Evolutionary conservation across 2,888 invertebrate species (phyloP).

Genomic region (Agrochola macilenta): DNA sequence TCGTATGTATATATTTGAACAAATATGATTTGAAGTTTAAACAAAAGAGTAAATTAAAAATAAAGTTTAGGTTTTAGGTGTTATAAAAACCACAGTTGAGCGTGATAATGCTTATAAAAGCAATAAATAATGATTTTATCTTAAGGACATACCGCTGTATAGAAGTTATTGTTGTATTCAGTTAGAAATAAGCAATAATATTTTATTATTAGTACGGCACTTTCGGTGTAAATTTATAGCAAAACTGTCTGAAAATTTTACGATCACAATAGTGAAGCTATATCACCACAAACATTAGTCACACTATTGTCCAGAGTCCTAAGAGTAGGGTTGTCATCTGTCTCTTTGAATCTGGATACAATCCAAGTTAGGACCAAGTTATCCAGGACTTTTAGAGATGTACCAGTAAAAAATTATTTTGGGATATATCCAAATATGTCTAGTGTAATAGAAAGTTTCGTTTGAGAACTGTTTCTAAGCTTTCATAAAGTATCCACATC

Average conservation of each 20-base stretch:
- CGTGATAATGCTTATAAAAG: slow-evolving; percentile 7
- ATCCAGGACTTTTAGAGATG: slow-evolving; percentile 30
- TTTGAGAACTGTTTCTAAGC: slow-evolving; percentile 10
- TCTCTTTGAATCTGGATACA: slow-evolving; percentile 58
- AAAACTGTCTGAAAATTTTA: slow-evolving; percentile 59
- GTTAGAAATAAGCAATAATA: slow-evolving; percentile 48
- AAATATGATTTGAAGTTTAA: slow-evolving; percentile 5
- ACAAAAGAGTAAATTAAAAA: slow-evolving; percentile 7
- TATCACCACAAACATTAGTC: slow-evolving; percentile 59
- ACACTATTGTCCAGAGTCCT: slow-evolving; percentile 60
- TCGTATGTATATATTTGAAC: background rate
- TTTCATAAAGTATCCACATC: slow-evolving; percentile 11
- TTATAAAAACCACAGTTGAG: slow-evolving; percentile 31
- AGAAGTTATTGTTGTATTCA: slow-evolving; percentile 35
- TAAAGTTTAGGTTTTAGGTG: background rate
- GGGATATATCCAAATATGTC: slow-evolving; percentile 45
- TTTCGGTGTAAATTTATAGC: slow-evolving; percentile 60
- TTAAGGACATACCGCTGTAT: slow-evolving; percentile 22
- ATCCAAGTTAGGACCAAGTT: slow-evolving; percentile 44
- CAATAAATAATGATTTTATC: slow-evolving; percentile 29
- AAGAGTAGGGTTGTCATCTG: slow-evolving; percentile 60
- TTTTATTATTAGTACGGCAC: slow-evolving; percentile 51
- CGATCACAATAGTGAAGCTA: slow-evolving; percentile 52
- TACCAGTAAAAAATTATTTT: slow-evolving; percentile 48
- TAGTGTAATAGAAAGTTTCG: slow-evolving; percentile 6